A percentile compares a stretch with the other conserved stretches of the same genome.
These are phyloP conservation scores for Acanthis flammea DNA, from an alignment of 2,797 vertebrate genomes.

Conservation along the genomic window DNA sequence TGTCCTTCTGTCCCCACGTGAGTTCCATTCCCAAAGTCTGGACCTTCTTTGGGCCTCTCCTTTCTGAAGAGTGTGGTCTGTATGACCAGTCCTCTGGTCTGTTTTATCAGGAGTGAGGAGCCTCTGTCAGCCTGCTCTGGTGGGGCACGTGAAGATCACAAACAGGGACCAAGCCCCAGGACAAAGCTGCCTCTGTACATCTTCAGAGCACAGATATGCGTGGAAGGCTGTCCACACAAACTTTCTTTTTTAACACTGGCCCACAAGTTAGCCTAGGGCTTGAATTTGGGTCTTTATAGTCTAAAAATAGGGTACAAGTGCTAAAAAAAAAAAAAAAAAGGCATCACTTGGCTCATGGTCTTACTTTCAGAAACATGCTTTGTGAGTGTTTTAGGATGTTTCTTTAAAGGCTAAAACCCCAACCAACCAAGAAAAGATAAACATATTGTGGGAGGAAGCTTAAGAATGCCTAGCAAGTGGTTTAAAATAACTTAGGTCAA, in stretches of 20 bases:
- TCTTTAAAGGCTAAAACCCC: neutral
- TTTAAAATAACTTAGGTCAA: neutral
- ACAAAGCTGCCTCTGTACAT: rapidly evolving
- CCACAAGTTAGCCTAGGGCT: neutral
- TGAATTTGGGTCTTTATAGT: neutral
- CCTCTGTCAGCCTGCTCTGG: neutral
- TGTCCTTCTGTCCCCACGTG: neutral
- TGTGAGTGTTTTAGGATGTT: neutral
- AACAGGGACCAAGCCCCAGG: neutral
- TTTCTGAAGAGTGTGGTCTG: neutral
- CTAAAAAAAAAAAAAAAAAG: neutral
- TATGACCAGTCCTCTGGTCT: neutral
- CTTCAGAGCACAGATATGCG: rapidly evolving
- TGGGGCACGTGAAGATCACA: rapidly evolving
- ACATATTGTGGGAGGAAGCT: neutral
- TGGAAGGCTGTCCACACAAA: neutral
- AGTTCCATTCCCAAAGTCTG: neutral
- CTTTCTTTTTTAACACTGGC: neutral
- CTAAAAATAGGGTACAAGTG: neutral
- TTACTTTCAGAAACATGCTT: neutral
- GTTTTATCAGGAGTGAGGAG: neutral
- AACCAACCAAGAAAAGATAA: neutral
- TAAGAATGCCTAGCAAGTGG: neutral
- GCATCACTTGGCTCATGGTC: rapidly evolving
- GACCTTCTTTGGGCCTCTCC: neutral